These are phyloP conservation scores for Semaprochilodus insignis DNA, from an alignment of 2,797 vertebrate species.

Conservation along the genomic window DNA sequence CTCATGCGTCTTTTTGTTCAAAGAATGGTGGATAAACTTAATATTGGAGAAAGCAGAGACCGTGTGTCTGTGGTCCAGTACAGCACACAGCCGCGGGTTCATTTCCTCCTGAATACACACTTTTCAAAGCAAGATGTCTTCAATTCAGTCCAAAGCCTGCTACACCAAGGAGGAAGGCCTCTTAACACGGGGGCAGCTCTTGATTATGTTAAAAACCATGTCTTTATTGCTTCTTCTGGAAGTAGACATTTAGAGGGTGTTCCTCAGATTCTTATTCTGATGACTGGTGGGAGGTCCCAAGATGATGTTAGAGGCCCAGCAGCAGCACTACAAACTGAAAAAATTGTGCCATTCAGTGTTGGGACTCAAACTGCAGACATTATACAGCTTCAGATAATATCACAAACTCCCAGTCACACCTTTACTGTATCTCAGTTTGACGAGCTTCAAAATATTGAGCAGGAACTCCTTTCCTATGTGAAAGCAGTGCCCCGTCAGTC, in stretches of 20 bases:
- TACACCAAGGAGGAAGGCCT: constrained; percentile 75
- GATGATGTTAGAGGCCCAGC: constrained; percentile 74
- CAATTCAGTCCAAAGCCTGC: constrained; percentile 69
- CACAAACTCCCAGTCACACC: constrained; percentile 75
- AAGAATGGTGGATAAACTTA: constrained; percentile 77
- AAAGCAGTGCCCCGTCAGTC: constrained; percentile 75
- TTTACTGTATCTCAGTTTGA: constrained; percentile 73
- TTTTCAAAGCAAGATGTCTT: constrained; percentile 80
- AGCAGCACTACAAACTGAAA: constrained; percentile 65
- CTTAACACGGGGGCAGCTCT: constrained; percentile 78
- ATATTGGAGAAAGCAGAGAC: constrained; percentile 79
- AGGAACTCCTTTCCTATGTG: constrained; percentile 75
- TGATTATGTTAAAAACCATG: constrained; percentile 71
- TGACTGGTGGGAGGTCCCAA: constrained; percentile 75
- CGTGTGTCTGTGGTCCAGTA: constrained; percentile 84
- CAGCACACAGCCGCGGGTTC: constrained; percentile 74
- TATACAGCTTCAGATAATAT: constrained; percentile 79
- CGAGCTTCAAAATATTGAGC: constrained; percentile 67
- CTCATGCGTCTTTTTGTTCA: constrained; percentile 75
- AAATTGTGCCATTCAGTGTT: constrained; percentile 73
- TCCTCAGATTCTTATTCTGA: constrained; percentile 77
- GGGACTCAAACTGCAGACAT: constrained; percentile 78
- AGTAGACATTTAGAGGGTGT: constrained; percentile 73
- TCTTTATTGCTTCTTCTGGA: constrained; percentile 70
- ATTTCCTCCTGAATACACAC: constrained; percentile 82